phyloP scores from a whole-genome alignment of 2,888 invertebrate genomes.

The Phaedon cochleariae region DNA sequence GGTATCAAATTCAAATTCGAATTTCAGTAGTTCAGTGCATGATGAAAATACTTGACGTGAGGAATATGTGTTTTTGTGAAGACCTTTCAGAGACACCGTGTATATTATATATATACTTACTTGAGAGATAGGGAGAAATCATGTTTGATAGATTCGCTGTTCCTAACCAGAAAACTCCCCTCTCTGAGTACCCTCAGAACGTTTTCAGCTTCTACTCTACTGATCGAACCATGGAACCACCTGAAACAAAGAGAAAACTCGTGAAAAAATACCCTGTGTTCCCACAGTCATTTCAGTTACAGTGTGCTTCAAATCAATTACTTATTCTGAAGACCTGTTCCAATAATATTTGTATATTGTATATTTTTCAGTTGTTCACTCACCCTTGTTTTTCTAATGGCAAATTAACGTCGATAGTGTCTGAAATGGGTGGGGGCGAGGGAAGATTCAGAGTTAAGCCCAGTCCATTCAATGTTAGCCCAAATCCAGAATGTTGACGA shows the following conservation, averaged over 20 bases:
- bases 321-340: no score
- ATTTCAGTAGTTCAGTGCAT: no score
- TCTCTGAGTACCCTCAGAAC: conserved; percentile 84
- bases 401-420: conserved; percentile 80
- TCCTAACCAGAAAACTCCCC: conserved; percentile 93
- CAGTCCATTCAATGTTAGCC: conserved; percentile 55
- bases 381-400: conserved; percentile 90
- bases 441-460: conserved; percentile 64
- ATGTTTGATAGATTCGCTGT: conserved; percentile 92
- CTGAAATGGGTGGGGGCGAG: conserved; percentile 66
- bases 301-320: no score
- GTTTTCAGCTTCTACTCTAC: conserved; percentile 90
- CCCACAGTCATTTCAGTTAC: no score
- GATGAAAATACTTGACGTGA: no score
- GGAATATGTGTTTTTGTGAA: no score
- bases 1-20: no score
- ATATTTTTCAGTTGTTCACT: background rate
- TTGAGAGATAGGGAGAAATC: conserved; percentile 95
- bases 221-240: conserved; percentile 96
- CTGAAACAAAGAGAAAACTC: conserved; percentile 63
- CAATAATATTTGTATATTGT: no score
- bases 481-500: conserved; percentile 61
- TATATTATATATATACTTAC: conserved; percentile 70
- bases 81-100: no score
- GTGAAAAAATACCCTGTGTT: no score